Evolutionary conservation across 2,888 invertebrate species (phyloP).

Genomic region (Achlya flavicornis): DNA sequence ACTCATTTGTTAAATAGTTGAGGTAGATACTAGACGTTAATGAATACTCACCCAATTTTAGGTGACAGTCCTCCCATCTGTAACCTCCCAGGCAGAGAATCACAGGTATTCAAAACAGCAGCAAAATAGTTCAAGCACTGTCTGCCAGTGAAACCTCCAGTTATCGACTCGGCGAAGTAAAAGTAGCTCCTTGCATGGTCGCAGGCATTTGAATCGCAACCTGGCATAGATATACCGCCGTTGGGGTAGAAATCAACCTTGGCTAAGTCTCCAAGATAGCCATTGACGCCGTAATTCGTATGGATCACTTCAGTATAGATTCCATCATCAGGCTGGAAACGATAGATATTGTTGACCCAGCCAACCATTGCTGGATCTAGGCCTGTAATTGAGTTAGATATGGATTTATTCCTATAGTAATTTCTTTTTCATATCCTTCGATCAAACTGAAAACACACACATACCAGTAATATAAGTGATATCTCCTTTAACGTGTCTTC

Average conservation of each 20-base stretch:
- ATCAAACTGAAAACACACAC: constrained; percentile 10
- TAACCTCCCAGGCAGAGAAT: constrained; percentile 47
- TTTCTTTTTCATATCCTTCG: no score
- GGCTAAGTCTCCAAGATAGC: constrained; percentile 55
- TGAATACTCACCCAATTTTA: constrained; percentile 56
- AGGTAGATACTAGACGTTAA: not conserved
- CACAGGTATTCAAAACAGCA: constrained; percentile 51
- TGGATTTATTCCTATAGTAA: not conserved
- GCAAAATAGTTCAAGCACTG: constrained; percentile 59
- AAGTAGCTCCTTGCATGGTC: constrained; percentile 58
- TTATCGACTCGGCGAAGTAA: constrained; percentile 63
- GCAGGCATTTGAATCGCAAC: constrained; percentile 59
- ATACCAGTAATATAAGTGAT: constrained; percentile 65
- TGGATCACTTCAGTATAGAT: constrained; percentile 68
- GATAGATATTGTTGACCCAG: constrained; percentile 58
- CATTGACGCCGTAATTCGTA: constrained; percentile 62
- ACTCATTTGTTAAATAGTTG: not conserved
- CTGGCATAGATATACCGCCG: constrained; percentile 65
- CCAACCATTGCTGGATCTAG: constrained; percentile 64
- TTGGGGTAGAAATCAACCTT: constrained; percentile 69
- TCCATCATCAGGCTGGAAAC: constrained; percentile 55
- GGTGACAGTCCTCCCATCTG: constrained; percentile 63
- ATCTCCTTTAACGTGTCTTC: constrained; percentile 53
- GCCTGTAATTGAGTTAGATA: constrained; percentile 38
- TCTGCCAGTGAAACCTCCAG: constrained; percentile 59